Evolutionary conservation across 2,113 vertebrate species (phyloP).

Genomic region (Diglossa brunneiventris): DNA sequence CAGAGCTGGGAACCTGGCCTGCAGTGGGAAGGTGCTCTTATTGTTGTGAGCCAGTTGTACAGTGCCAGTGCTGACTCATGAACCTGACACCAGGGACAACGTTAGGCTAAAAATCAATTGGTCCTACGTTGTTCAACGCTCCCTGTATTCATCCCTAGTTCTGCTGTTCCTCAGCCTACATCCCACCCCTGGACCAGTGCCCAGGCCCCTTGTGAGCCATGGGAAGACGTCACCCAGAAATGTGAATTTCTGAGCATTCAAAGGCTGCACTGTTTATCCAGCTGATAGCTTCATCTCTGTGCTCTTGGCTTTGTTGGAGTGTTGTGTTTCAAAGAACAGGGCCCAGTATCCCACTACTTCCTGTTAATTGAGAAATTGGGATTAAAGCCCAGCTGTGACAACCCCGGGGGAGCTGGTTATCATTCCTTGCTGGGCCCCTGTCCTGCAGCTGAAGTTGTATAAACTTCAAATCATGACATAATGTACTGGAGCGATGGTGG

Average conservation of each 20-base stretch:
- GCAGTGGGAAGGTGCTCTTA: neutral
- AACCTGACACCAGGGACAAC: neutral
- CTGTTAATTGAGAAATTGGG: neutral
- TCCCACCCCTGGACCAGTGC: constrained; percentile 1
- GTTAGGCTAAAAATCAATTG: neutral
- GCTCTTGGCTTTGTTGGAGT: neutral
- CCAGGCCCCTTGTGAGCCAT: constrained; percentile 7
- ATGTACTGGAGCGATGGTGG: neutral
- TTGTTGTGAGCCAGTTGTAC: neutral
- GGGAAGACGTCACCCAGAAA: constrained; percentile 51
- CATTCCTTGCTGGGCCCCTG: neutral
- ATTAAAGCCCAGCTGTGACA: neutral
- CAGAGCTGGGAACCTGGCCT: neutral
- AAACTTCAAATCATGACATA: constrained; percentile 29
- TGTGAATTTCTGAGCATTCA: constrained; percentile 49
- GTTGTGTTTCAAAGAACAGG: neutral
- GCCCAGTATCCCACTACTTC: neutral
- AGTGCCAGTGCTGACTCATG: constrained; percentile 46
- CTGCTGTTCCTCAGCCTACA: constrained; percentile 16
- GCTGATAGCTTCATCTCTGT: neutral
- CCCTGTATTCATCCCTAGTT: neutral
- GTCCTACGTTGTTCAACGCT: neutral
- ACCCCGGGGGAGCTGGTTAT: neutral
- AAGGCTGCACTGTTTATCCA: constrained; percentile 48
- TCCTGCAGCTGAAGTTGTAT: constrained; percentile 29